Evolutionary conservation across 2,888 invertebrate species (phyloP).

Genomic region (Autographa pulchrina): DNA sequence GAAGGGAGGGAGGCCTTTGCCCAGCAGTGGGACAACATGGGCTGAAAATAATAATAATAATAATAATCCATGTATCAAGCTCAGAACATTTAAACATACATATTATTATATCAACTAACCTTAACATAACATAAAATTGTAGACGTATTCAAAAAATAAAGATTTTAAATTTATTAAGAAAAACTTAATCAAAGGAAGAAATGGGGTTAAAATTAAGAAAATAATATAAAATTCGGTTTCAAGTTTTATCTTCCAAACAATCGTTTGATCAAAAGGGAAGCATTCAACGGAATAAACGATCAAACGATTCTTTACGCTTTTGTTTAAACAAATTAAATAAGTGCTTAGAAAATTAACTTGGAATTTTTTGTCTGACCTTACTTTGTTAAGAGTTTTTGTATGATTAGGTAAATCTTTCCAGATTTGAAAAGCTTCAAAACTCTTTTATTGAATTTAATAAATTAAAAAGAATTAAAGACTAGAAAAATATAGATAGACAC

Average conservation of each 20-base stretch:
- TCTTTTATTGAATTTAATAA: not conserved
- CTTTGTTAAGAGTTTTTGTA: conserved; percentile 29
- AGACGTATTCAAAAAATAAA: not conserved
- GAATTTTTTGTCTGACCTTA: conserved; percentile 33
- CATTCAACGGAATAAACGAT: conserved; percentile 41
- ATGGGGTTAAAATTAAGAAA: not conserved
- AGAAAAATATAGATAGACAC: not conserved
- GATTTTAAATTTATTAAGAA: not conserved
- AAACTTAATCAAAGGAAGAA: not conserved
- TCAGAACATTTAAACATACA: no score
- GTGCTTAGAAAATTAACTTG: conserved; percentile 18
- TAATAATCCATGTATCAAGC: no score
- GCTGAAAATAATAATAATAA: no score
- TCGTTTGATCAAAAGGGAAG: conserved; percentile 46
- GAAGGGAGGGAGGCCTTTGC: no score
- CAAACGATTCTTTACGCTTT: conserved; percentile 38
- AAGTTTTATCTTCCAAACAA: conserved; percentile 20
- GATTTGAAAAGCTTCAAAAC: conserved; percentile 21
- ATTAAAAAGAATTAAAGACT: not conserved
- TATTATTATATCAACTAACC: no score
- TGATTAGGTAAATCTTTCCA: conserved; percentile 24
- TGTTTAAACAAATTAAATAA: conserved; percentile 35
- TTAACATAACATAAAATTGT: no score
- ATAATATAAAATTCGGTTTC: conserved; percentile 28
- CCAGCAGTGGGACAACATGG: no score